These are phyloP conservation scores for Psilanteris sp. DNA, from an alignment of 1,140 invertebrate species.

Conservation along the genomic window DNA sequence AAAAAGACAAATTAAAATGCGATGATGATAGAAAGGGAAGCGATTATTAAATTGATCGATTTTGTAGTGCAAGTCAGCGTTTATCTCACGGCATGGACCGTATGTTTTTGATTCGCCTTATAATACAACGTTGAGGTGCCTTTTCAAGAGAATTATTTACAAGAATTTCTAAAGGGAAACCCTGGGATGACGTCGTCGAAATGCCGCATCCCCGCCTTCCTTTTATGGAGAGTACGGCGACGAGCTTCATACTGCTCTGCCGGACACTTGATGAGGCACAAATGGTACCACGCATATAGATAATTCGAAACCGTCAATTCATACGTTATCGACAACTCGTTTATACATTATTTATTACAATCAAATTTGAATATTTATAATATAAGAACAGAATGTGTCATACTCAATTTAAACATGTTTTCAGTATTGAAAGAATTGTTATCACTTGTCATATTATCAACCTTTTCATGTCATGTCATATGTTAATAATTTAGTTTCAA, in stretches of 20 bases:
- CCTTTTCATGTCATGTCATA: constrained; percentile 24
- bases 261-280: constrained; percentile 54
- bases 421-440: constrained; percentile 55
- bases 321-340: constrained; percentile 48
- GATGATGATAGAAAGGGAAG: background rate
- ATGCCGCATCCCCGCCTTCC: constrained; percentile 59
- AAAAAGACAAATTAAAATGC: constrained; percentile 26
- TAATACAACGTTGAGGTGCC: constrained; percentile 39
- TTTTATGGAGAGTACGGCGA: constrained; percentile 30
- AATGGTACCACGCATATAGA: constrained; percentile 44
- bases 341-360: constrained; percentile 56
- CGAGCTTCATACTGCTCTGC: constrained; percentile 2
- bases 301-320: constrained; percentile 57
- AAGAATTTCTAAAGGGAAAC: constrained; percentile 65
- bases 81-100: constrained; percentile 26
- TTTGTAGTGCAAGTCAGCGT: constrained; percentile 56
- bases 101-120: constrained; percentile 44
- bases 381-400: constrained; percentile 17
- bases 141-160: constrained; percentile 65
- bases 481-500: constrained; percentile 37
- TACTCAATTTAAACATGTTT: constrained; percentile 43
- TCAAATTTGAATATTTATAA: constrained; percentile 55
- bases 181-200: constrained; percentile 65
- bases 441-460: constrained; percentile 41
- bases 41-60: constrained; percentile 57